Evolutionary conservation across 2,113 vertebrate genomes (phyloP).

Genomic region (Microcebus murinus): DNA sequence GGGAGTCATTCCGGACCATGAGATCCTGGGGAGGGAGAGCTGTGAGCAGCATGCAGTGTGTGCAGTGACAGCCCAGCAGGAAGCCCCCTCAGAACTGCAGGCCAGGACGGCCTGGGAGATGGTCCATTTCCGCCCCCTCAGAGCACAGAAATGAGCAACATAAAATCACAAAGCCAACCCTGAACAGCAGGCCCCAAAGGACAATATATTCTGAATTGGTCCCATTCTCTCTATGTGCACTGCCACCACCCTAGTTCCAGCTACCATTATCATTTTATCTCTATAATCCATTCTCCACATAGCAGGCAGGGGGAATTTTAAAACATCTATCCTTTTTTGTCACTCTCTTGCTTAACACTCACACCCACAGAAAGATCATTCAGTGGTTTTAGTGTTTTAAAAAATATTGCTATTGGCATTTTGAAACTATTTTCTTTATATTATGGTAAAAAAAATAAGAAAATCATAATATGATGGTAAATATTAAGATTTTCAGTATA

Average conservation of each 20-base stretch:
- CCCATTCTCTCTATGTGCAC: not conserved
- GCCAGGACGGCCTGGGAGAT: not conserved
- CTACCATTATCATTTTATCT: not conserved
- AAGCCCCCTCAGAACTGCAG: not conserved
- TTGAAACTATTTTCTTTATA: not conserved
- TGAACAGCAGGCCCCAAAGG: not conserved
- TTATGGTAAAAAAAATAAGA: not conserved
- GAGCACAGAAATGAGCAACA: not conserved
- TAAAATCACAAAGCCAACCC: not conserved
- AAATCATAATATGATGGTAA: not conserved
- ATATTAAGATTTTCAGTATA: not conserved
- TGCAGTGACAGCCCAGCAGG: not conserved
- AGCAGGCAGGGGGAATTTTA: not conserved
- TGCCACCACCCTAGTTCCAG: not conserved
- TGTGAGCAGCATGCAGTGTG: not conserved
- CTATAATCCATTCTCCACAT: not conserved
- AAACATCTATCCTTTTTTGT: not conserved
- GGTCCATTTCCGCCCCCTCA: not conserved
- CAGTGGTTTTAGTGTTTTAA: not conserved
- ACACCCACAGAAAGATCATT: not conserved
- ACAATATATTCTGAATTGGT: not conserved
- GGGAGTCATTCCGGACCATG: constrained; percentile 96
- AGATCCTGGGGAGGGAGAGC: constrained; percentile 89
- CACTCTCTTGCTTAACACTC: not conserved
- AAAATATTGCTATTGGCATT: constrained; percentile 21